Evolutionary conservation across 2,888 invertebrate genomes (phyloP), one percentile per base, ranked within the genome.

Genomic region (Ethmia dodecea): DNA sequence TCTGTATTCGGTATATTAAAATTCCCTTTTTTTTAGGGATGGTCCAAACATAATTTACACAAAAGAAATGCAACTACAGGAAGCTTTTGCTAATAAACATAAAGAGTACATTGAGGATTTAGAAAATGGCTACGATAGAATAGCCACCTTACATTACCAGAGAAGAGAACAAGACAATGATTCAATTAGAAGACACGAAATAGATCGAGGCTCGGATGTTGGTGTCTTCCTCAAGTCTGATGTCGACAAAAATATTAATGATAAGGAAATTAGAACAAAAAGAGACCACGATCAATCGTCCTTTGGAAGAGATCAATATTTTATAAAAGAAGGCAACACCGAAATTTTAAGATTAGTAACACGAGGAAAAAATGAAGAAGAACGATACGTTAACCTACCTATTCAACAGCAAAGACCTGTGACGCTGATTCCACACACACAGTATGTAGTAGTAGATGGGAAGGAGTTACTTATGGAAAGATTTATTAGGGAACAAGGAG

Each of bases 381-480:
- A 91, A 47, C 86, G 88, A 16, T 88, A 91, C 52, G 86, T 88
- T 4, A 88, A 90, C 55, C 74, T 90, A 25, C 88, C 89, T 1
- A 45, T 77, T 13, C 75, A 83, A 32, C 83, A 87, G 52, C 78
- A 86, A 43, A 78, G 89, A 46, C 88, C 88, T 16, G 81, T 88
- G 2, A 86, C 90, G 6, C 63, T 89, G 39, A 76, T 87, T 43
- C 86, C 88, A 24, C 88, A 88, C 45, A 89, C 88, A 3, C 90
- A 91, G 43, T 84, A 90, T 27, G 86, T 91, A 28, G 89, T 91
- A 54, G 89, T 92, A 9, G 91, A 92, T 47, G 95, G 95, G 0
- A 96, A 96, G 78, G 93, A 95, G 60, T 91, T 95, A 45, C 77
- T 96, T 2, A 92, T 95, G 90, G 89, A 92, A 50, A 81, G 95